A percentile compares a stretch with the other conserved stretches of the same genome.
phyloP scores from a whole-genome alignment of 2,113 vertebrate genomes.

The Hypomesus transpacificus region DNA sequence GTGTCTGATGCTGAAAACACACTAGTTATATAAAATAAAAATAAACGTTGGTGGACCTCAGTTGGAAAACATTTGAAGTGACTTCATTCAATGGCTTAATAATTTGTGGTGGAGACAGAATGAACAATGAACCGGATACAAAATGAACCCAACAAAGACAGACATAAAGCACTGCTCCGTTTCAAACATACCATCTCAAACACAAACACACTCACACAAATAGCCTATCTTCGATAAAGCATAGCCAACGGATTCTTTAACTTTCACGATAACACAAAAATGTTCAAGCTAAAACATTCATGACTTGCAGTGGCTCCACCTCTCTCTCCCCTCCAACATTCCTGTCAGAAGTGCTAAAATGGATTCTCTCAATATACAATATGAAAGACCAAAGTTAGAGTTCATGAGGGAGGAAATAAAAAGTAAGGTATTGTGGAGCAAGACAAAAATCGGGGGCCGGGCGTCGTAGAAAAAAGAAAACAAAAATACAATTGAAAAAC shows the following conservation, averaged over 20 bases:
- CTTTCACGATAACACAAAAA: slow-evolving; percentile 29
- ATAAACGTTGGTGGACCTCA: slow-evolving; percentile 55
- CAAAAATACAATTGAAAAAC: slow-evolving; percentile 46
- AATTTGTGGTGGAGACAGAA: slow-evolving; percentile 37
- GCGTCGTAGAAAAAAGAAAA: slow-evolving; percentile 54
- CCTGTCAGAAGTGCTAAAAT: slow-evolving; percentile 53
- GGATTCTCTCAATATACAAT: slow-evolving; percentile 45
- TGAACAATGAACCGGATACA: slow-evolving; percentile 48
- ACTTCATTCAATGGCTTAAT: slow-evolving; percentile 52
- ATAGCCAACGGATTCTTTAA: slow-evolving; percentile 36
- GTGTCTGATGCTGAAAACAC: slow-evolving; percentile 54
- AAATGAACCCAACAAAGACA: slow-evolving; percentile 50
- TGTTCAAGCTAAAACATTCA: slow-evolving; percentile 26
- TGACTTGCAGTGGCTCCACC: slow-evolving; percentile 19
- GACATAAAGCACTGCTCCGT: slow-evolving; percentile 41
- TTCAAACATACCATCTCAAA: slow-evolving; percentile 49
- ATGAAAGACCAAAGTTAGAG: slow-evolving; percentile 51
- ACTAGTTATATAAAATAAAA: slow-evolving; percentile 51
- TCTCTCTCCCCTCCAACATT: slow-evolving; percentile 36
- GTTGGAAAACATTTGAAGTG: slow-evolving; percentile 55
- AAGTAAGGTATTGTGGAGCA: slow-evolving; percentile 33
- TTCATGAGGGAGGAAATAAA: slow-evolving; percentile 47
- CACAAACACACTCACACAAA: slow-evolving; percentile 55
- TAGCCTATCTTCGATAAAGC: slow-evolving; percentile 45
- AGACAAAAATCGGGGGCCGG: slow-evolving; percentile 23